Evolutionary conservation across 2,113 vertebrate species (phyloP).

Genomic region (Aegotheles bennettii): DNA sequence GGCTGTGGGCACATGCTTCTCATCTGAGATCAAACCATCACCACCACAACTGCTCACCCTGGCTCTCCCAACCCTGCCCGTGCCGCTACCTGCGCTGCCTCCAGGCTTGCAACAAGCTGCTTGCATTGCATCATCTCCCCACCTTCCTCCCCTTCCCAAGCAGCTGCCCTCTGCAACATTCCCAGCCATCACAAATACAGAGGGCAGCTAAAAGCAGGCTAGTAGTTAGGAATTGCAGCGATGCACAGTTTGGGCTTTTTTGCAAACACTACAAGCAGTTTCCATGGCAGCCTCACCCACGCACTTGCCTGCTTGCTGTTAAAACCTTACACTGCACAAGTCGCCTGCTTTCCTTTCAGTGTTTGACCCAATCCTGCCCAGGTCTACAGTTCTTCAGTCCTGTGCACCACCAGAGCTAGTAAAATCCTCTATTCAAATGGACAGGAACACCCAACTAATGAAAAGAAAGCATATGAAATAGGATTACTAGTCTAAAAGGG

Average conservation of each 20-base stretch:
- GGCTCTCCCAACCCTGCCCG: background rate
- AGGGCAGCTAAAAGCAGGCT: background rate
- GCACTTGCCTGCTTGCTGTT: background rate
- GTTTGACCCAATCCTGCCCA: background rate
- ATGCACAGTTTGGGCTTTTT: background rate
- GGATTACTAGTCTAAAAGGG: background rate
- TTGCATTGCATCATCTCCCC: background rate
- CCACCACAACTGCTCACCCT: background rate
- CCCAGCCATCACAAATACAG: accelerated
- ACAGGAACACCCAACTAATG: background rate
- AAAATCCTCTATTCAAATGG: background rate
- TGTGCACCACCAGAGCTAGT: background rate
- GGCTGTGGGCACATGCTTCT: background rate
- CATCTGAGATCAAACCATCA: background rate
- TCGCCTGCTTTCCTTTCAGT: accelerated
- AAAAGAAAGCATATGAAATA: background rate
- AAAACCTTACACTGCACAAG: background rate
- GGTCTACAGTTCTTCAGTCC: background rate
- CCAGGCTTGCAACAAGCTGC: background rate
- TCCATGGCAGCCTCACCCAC: conserved; percentile 1
- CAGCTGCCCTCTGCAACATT: background rate
- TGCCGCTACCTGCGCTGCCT: background rate
- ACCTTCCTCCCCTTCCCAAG: background rate
- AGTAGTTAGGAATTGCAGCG: background rate
- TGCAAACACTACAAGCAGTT: background rate